A percentile compares a stretch with the other conserved stretches of the same genome.
Evolutionary conservation across 2,113 vertebrate genomes (phyloP).

Genomic region (Promerops cafer): DNA sequence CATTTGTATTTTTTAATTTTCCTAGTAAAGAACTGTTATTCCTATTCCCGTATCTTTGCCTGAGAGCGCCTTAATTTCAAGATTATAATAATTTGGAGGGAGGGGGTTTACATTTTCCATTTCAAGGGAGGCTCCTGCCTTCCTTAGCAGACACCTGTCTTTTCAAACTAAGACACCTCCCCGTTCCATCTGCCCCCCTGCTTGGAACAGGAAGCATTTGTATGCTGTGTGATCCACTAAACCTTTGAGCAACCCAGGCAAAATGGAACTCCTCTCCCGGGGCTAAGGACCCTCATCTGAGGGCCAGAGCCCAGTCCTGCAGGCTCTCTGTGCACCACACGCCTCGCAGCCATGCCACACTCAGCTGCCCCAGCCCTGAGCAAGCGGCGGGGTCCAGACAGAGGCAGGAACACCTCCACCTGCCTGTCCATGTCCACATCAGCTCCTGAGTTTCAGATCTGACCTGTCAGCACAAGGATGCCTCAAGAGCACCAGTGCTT

Average conservation of each 20-base stretch:
- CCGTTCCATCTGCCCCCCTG: neutral
- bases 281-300: neutral
- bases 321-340: neutral
- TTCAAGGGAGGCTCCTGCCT: too few relatives aligned
- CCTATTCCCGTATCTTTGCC: too few relatives aligned
- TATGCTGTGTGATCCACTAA: neutral
- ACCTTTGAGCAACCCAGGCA: neutral
- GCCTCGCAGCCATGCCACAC: rapidly evolving
- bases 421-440: neutral
- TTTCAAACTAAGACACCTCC: too few relatives aligned
- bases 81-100: too few relatives aligned
- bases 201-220: neutral
- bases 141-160: too few relatives aligned
- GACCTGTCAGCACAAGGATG: neutral
- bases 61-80: too few relatives aligned
- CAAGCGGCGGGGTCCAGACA: rapidly evolving
- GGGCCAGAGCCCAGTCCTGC: neutral
- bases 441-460: neutral
- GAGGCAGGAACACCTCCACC: neutral
- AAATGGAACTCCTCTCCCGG: rapidly evolving
- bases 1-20: too few relatives aligned
- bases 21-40: too few relatives aligned
- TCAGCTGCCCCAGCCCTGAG: neutral
- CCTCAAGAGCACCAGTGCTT: neutral
- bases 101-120: too few relatives aligned